Conservation (phyloP, 2,113 vertebrate species). For the Dissostichus mawsoni region DNA sequence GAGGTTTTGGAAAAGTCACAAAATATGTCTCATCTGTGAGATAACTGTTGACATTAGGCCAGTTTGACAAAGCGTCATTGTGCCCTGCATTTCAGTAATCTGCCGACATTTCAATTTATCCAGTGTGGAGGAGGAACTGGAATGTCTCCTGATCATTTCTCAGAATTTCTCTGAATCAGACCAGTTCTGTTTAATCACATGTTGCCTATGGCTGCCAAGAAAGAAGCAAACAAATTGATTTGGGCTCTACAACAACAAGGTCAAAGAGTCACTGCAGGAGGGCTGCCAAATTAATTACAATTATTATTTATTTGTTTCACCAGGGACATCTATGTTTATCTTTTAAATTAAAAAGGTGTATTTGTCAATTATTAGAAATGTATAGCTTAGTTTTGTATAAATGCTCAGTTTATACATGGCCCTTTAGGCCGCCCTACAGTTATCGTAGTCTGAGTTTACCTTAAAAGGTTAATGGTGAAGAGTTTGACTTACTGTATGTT, state of each 20-base stretch:
- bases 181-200: slow-evolving; percentile 56
- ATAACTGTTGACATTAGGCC: slow-evolving; percentile 6
- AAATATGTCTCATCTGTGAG: slow-evolving; percentile 26
- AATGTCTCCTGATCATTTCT: slow-evolving; percentile 62
- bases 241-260: slow-evolving; percentile 2
- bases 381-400: too few species aligned
- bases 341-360: too few species aligned
- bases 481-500: too few species aligned
- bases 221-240: slow-evolving; percentile 12
- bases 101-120: slow-evolving; percentile 35
- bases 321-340: too few species aligned
- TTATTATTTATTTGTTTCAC: too few species aligned
- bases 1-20: background rate
- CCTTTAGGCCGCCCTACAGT: too few species aligned
- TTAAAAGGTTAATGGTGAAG: too few species aligned
- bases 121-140: slow-evolving; percentile 45
- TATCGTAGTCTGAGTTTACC: too few species aligned
- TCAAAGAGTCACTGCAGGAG: too few species aligned
- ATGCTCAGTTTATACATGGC: too few species aligned
- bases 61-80: slow-evolving; percentile 44
- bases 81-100: slow-evolving; percentile 49
- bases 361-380: too few species aligned
- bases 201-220: slow-evolving; percentile 40
- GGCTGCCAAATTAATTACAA: too few species aligned
- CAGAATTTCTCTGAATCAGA: slow-evolving; percentile 40